Evolutionary conservation across 2,888 invertebrate genomes (phyloP), one percentile per base, ranked within the genome.

Genomic region (Seira ritae): DNA sequence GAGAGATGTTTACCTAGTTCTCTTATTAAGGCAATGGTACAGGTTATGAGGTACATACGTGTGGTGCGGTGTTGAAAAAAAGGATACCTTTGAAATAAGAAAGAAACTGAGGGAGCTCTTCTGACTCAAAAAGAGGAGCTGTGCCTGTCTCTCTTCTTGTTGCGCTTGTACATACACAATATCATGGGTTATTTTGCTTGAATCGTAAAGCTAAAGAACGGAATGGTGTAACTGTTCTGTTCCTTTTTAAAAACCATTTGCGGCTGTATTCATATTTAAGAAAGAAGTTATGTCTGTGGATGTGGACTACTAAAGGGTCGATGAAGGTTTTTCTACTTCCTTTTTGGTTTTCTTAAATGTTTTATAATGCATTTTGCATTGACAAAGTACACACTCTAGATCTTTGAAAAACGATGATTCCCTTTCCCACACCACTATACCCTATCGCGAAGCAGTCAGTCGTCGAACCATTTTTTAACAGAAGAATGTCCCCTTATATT

Each of bases 161-260:
- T 50, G 50, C 50, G 50, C 12, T 50, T 50, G 6, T 50, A n/a
- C n/a, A n/a, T n/a, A n/a, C n/a, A n/a, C n/a, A n/a, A n/a, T n/a
- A n/a, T 50, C 12, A 50, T 50, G 31, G 3, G 3, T 50, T 50
- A n/a, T 15, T 50, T n/a, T 50, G 50, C n/a, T n/a, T n/a, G n/a
- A n/a, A n/a, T n/a, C 50, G 50, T 50, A n/a, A 50, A 50, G 15
- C 17, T 2, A 15, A 50, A 2, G 17, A 50, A 50, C 50, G 50
- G 50, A 50, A 50, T 50, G 50, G 50, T 50, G 50, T 50, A 50
- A 50, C 50, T 50, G 50, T 50, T 50, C 17, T 50, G 17, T 12
- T 50, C 50, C 50, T 50, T n/a, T n/a, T 3, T 12, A 50, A 31
- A n/a, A 31, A 31, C 31, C 31, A 31, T 31, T 50, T 50, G 50